Conservation (phyloP, 2,113 vertebrate species). For the Trichomycterus rosablanca region DNA sequence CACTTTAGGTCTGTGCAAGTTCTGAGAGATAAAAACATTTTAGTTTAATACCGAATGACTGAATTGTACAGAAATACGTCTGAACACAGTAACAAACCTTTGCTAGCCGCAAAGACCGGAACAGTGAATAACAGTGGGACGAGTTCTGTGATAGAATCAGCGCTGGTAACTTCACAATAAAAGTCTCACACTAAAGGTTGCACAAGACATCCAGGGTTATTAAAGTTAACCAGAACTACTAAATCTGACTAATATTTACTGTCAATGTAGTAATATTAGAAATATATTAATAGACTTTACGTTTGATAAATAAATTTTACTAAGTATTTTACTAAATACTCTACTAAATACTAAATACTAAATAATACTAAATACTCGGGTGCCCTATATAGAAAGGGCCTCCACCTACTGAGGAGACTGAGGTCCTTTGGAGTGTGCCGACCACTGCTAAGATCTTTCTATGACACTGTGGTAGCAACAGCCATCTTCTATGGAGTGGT, state of each 20-base stretch:
- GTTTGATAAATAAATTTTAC: background rate
- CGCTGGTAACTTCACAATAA: constrained; percentile 6
- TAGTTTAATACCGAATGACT: background rate
- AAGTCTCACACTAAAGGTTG: constrained; percentile 4
- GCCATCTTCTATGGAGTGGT: too few relatives aligned
- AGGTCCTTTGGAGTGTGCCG: too few relatives aligned
- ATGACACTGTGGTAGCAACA: too few relatives aligned
- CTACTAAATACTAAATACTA: too few relatives aligned
- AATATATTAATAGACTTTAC: background rate
- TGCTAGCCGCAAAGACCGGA: constrained; percentile 22
- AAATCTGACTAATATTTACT: background rate
- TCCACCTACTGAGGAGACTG: too few relatives aligned
- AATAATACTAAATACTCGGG: too few relatives aligned
- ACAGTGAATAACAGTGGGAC: constrained; percentile 11
- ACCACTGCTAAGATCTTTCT: too few relatives aligned
- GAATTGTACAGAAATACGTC: background rate
- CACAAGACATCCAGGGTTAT: too few relatives aligned
- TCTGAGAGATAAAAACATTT: background rate
- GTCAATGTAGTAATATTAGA: background rate
- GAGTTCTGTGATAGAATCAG: background rate
- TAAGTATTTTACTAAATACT: too few relatives aligned
- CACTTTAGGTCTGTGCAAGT: background rate
- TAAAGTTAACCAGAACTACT: too few relatives aligned
- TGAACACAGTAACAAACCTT: constrained; percentile 31
- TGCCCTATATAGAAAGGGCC: too few relatives aligned